These are phyloP conservation scores for Pangasianodon gigas DNA, from an alignment of 2,113 vertebrate species.

Conservation along the genomic window DNA sequence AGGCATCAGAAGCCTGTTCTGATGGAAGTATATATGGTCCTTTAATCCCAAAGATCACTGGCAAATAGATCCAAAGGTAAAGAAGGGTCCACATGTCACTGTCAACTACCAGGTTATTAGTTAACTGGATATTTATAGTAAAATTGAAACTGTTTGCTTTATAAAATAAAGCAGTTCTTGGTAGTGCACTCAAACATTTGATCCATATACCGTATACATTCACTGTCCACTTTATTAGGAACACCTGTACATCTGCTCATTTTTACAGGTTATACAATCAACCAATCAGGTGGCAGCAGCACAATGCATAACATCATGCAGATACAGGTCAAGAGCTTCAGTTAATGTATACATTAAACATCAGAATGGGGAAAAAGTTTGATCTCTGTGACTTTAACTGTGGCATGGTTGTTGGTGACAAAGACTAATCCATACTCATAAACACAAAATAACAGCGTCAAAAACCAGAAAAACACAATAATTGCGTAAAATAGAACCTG, in stretches of 20 bases:
- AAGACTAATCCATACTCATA: neutral
- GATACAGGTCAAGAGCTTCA: neutral
- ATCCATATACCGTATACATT: neutral
- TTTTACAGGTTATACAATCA: neutral
- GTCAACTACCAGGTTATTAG: neutral
- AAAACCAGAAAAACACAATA: neutral
- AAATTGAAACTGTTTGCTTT: neutral
- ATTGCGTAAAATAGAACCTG: neutral
- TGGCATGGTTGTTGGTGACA: neutral
- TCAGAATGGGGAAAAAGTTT: neutral
- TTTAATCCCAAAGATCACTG: neutral
- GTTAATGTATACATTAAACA: no score
- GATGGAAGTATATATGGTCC: no score
- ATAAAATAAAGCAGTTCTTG: neutral
- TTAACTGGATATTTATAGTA: neutral
- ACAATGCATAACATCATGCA: neutral
- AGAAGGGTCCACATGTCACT: neutral
- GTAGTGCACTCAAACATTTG: neutral
- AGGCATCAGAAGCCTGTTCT: neutral
- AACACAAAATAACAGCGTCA: neutral
- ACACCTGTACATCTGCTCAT: neutral
- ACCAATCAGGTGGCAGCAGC: neutral
- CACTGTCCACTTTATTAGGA: neutral
- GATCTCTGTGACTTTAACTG: neutral
- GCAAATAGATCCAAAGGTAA: neutral